These are phyloP conservation scores for Acrocephalus kingi DNA, from an alignment of 2,113 vertebrate species.

Conservation along the genomic window DNA sequence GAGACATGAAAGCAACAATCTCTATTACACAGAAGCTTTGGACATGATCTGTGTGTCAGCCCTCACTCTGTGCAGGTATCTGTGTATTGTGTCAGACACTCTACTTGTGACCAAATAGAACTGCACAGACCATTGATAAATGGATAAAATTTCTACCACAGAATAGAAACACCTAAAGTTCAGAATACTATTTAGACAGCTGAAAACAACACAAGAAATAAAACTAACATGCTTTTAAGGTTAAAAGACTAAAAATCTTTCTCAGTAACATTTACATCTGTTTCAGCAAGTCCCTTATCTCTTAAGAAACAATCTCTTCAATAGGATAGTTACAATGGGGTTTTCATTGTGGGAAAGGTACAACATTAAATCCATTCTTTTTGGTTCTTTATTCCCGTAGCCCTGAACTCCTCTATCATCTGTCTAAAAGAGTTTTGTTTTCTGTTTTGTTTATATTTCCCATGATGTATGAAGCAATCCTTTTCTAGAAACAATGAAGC, in stretches of 20 bases:
- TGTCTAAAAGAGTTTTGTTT: constrained; percentile 33
- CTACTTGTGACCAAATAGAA: background rate
- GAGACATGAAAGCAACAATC: background rate
- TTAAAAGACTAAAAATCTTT: background rate
- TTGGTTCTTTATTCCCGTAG: background rate
- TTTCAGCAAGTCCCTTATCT: background rate
- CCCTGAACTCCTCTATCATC: background rate
- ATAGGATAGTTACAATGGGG: background rate
- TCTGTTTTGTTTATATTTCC: constrained; percentile 25
- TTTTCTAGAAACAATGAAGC: constrained; percentile 31
- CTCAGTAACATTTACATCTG: background rate
- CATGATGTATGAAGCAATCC: constrained; percentile 25
- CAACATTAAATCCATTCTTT: background rate
- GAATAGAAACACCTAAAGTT: background rate
- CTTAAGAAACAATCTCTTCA: background rate
- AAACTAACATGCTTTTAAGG: background rate
- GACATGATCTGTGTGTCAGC: background rate
- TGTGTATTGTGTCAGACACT: background rate
- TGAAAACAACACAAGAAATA: background rate
- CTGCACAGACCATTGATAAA: background rate
- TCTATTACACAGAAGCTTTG: background rate
- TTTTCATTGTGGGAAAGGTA: background rate
- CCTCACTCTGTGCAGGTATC: background rate
- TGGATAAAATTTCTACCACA: background rate
- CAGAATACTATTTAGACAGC: background rate